Conservation (phyloP, 2,888 invertebrate species). For the Cremastinae sp. region DNA sequence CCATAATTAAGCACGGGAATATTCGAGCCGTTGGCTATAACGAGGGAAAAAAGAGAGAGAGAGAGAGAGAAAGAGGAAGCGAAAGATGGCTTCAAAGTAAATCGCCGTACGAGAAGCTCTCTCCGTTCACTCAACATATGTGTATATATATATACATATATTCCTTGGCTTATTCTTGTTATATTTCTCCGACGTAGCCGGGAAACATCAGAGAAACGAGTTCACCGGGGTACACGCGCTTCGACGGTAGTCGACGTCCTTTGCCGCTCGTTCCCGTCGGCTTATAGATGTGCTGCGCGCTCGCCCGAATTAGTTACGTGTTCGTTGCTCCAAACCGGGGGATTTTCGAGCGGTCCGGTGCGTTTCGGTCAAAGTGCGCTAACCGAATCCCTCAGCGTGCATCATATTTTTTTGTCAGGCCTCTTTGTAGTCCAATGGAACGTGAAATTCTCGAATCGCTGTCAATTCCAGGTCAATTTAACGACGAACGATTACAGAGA, state of each 20-base stretch:
- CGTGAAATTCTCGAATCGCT: too few relatives aligned
- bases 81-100: slow-evolving; percentile 19
- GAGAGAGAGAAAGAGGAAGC: slow-evolving; percentile 5
- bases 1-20: slow-evolving; percentile 39
- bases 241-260: not conserved
- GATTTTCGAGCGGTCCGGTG: slow-evolving; percentile 6
- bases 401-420: too few relatives aligned
- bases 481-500: too few relatives aligned
- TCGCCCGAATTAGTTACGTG: slow-evolving; percentile 75
- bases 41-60: slow-evolving; percentile 24
- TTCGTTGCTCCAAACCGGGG: slow-evolving; percentile 69
- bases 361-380: slow-evolving; percentile 16
- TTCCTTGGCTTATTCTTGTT: slow-evolving; percentile 52
- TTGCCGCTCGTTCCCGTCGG: slow-evolving; percentile 37
- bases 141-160: too few relatives aligned
- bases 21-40: slow-evolving; percentile 41
- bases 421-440: too few relatives aligned
- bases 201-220: slow-evolving; percentile 58
- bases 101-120: too few relatives aligned
- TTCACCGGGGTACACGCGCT: slow-evolving; percentile 21
- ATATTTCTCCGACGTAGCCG: slow-evolving; percentile 71
- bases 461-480: too few relatives aligned
- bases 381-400: not conserved
- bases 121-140: too few relatives aligned
- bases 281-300: slow-evolving; percentile 68